Evolutionary conservation across 2,888 invertebrate species (phyloP), one percentile per base, ranked within the genome.

Genomic region (Brenthis daphne): DNA sequence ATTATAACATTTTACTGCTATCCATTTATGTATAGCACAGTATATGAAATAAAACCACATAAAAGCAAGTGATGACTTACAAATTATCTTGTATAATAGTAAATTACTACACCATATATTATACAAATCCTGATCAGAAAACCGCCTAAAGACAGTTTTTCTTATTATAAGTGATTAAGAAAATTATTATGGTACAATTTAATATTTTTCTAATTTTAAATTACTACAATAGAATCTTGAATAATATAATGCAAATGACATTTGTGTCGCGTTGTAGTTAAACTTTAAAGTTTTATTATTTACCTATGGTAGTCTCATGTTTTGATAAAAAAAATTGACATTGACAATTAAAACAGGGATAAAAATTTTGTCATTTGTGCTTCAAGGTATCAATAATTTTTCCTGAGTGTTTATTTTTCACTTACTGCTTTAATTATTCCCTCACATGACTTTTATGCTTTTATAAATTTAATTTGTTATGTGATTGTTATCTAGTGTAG

Each of bases 341-440:
- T 43, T 63, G 63, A 63, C 63, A 63, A 6, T 53, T 20, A 37
- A 43, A 43, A 5, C 29, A 12, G 5, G 61, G n/a, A 51, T 33
- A 33, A 53, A 50, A 61, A 53, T 16, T 51, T 61, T 53, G 20
- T 61, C 51, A 53, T 54, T 67, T 70, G 54, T 66, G 47, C 50
- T 64, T 63, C 64, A 53, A 50, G n/a, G 65, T 57, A 47, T 68
- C 57, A 29, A 60, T 60, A 43, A 57, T 57, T 68, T 66, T 69
- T 66, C 50, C 67, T 67, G 50, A 69, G 63, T 69, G 48, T 66
- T 69, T 70, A 54, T 61, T 65, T 70, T 67, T 68, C 20, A 43
- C 14, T 54, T 61, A 50, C 20, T 57, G 47, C 37, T 57, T 57
- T 37, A 54, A 24, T 50, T 53, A 50, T 37, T 37, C 33, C 48